Percentiles rank a stretch among this genome's conserved stretches.
These are phyloP conservation scores for Hephaestus fuliginosus DNA, from an alignment of 2,797 vertebrate species.

Conservation along the genomic window DNA sequence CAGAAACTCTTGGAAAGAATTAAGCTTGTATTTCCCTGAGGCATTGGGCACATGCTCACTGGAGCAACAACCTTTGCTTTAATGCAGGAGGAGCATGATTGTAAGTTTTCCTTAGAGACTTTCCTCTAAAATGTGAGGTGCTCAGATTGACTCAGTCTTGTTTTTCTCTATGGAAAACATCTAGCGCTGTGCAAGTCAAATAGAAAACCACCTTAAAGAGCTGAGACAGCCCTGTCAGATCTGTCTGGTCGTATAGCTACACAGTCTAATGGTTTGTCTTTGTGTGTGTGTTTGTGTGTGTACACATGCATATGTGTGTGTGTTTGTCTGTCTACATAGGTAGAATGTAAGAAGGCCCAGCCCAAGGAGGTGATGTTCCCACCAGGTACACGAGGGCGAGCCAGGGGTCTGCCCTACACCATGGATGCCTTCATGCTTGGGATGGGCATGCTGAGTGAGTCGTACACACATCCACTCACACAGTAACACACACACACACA, in stretches of 20 bases:
- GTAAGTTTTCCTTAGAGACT: slow-evolving; percentile 79
- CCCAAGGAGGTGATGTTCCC: slow-evolving; percentile 99
- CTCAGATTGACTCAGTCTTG: slow-evolving; percentile 76
- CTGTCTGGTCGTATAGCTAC: slow-evolving; percentile 74
- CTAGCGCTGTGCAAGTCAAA: slow-evolving; percentile 76
- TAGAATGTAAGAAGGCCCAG: slow-evolving; percentile 99
- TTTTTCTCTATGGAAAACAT: slow-evolving; percentile 78
- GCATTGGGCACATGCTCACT: slow-evolving; percentile 76
- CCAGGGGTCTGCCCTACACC: slow-evolving; percentile 95
- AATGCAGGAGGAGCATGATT: slow-evolving; percentile 81
- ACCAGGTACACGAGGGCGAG: slow-evolving; percentile 94
- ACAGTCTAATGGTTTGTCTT: slow-evolving; percentile 77
- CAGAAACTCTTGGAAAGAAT: slow-evolving; percentile 77
- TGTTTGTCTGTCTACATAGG: slow-evolving; percentile 87
- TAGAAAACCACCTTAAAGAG: slow-evolving; percentile 79
- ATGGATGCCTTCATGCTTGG: slow-evolving; percentile 98
- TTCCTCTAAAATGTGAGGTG: slow-evolving; percentile 75
- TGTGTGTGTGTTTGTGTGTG: slow-evolving; percentile 49
- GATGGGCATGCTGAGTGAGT: slow-evolving; percentile 99
- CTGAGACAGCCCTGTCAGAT: slow-evolving; percentile 80
- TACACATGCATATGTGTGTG: slow-evolving; percentile 42
- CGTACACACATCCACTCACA: slow-evolving; percentile 12
- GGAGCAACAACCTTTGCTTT: slow-evolving; percentile 83
- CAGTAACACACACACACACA: slow-evolving; percentile 1
- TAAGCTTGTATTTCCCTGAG: slow-evolving; percentile 81